A percentile compares a stretch with the other conserved stretches of the same genome.
Conservation (phyloP, 2,113 vertebrate genomes). For the Rhadina sibilatrix region DNA sequence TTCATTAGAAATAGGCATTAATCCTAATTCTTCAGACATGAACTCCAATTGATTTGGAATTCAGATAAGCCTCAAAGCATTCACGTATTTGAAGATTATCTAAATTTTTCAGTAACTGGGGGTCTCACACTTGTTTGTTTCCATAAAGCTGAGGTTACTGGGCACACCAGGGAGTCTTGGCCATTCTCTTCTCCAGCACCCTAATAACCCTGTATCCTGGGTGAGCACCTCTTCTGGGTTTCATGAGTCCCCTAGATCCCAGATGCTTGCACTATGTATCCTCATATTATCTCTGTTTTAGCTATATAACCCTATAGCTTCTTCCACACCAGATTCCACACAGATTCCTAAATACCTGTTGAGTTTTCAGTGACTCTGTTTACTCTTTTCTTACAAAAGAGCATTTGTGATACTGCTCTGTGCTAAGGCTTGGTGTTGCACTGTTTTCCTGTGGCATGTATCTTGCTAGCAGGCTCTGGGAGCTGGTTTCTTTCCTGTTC, state of each 20-base stretch:
- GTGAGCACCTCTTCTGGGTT: background rate
- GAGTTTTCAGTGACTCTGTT: background rate
- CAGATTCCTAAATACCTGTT: background rate
- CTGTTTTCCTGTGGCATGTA: fast-evolving
- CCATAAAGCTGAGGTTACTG: background rate
- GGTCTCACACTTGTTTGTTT: background rate
- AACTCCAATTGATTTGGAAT: conserved; percentile 47
- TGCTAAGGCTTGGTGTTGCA: background rate
- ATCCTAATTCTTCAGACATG: conserved; percentile 38
- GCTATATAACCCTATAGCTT: background rate
- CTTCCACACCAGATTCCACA: background rate
- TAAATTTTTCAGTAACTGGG: conserved; percentile 2
- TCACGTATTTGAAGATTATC: conserved; percentile 55
- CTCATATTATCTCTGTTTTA: background rate
- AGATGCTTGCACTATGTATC: background rate
- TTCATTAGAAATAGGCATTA: conserved; percentile 37
- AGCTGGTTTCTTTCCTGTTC: background rate
- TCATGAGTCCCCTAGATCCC: too few relatives aligned
- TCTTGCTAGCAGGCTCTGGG: background rate
- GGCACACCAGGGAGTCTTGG: background rate
- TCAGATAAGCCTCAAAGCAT: conserved; percentile 48
- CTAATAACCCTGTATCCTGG: too few relatives aligned
- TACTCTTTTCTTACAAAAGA: background rate
- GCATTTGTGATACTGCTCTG: background rate
- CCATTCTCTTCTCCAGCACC: background rate